Evolutionary conservation across 2,797 vertebrate genomes (phyloP).

Genomic region (Acanthiza pusilla): DNA sequence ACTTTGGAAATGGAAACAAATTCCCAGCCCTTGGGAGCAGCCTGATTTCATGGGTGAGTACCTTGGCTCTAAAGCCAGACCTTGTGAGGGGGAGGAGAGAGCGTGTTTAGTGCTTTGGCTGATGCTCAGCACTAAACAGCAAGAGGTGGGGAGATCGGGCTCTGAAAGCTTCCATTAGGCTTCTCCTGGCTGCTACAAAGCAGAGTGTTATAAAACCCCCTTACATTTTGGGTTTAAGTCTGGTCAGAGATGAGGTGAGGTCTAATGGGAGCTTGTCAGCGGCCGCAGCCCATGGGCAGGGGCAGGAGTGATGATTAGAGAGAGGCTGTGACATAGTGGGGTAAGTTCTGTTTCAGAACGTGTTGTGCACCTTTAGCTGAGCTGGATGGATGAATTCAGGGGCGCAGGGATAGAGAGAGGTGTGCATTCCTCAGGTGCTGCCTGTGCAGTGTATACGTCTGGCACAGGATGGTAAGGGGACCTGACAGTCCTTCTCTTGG

Average conservation of each 20-base stretch:
- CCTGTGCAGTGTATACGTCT: not conserved
- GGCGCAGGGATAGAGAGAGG: not conserved
- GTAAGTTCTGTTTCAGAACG: not conserved
- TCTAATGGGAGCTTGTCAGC: not conserved
- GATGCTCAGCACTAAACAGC: not conserved
- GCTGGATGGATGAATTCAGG: not conserved
- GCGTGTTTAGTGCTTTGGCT: not conserved
- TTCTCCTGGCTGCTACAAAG: not conserved
- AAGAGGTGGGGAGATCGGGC: not conserved
- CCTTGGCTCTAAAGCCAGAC: not conserved
- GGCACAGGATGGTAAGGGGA: not conserved
- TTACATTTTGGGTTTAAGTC: not conserved
- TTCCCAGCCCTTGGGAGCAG: not conserved
- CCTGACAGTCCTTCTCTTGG: not conserved
- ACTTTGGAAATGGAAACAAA: constrained; percentile 1
- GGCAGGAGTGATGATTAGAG: not conserved
- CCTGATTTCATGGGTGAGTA: not conserved
- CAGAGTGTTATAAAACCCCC: not conserved
- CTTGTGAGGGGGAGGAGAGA: not conserved
- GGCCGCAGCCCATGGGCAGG: accelerated
- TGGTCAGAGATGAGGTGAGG: not conserved
- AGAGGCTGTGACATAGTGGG: not conserved
- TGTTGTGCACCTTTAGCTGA: accelerated
- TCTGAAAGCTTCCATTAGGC: not conserved
- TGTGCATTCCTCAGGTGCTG: not conserved